phyloP scores from a whole-genome alignment of 2,888 invertebrate species.

The Hyposoter didymator region DNA sequence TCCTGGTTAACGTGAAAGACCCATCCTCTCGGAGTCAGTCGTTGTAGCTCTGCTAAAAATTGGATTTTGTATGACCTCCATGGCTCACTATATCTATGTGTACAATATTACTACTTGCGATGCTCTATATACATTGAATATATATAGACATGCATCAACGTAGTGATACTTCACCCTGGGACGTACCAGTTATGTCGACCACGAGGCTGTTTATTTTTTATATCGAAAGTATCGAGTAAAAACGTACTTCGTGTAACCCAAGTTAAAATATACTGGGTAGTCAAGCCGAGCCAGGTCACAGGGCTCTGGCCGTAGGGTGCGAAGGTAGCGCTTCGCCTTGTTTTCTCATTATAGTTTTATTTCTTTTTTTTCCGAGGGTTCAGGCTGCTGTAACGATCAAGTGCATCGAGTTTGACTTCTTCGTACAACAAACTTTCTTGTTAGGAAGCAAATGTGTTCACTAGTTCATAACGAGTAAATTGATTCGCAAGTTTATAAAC shows the following conservation, averaged over 20 bases:
- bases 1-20: constrained; percentile 62
- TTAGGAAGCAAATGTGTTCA: background rate
- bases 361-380: background rate
- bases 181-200: constrained; percentile 2
- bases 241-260: background rate
- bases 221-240: constrained; percentile 12
- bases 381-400: background rate
- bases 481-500: background rate
- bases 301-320: background rate
- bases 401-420: background rate
- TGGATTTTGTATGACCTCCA: constrained; percentile 63
- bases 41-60: constrained; percentile 63
- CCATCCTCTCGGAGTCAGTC: constrained; percentile 44
- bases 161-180: constrained; percentile 10
- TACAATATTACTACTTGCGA: constrained; percentile 31
- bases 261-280: constrained; percentile 6
- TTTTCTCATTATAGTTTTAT: background rate
- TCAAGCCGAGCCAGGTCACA: background rate
- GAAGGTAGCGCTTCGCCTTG: background rate
- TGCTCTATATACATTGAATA: constrained; percentile 14
- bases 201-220: constrained; percentile 6
- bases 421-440: background rate
- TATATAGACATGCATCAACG: background rate
- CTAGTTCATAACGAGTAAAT: background rate
- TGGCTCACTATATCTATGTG: constrained; percentile 38